Evolutionary conservation across 2,113 vertebrate species (phyloP), one percentile per base, ranked within the genome.

Genomic region (Brienomyrus brachyistius): DNA sequence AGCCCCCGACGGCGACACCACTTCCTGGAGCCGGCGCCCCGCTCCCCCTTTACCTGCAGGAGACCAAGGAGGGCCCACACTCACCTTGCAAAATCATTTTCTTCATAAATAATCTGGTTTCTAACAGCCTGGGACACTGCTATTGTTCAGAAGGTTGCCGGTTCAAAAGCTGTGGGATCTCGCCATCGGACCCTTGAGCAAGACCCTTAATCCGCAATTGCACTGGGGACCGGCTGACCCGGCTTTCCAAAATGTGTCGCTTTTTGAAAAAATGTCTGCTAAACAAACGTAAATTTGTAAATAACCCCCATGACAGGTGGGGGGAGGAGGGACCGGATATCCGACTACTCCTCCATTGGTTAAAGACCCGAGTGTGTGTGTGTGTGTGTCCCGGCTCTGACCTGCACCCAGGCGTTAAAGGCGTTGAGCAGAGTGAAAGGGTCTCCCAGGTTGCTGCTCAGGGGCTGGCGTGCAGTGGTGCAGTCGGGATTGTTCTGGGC

Each of bases 341-440:
- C n/a, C 31, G n/a, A 70, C 62, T 31, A 4, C 27, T 47, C 40
- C 43, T 21, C 82, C 47, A 48, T 13, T 45, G 8, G 19, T 23
- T 54, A 86, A 23, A 54, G 83, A 31, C 62, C 62, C 9, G n/a
- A 11, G 48, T 52, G 45, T 77, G 5, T 10, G 48, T 52, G 45
- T 77, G 5, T 10, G 45, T 4, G 10, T 47, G 15, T 17, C 4
- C 85, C 2, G 0, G 9, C 0, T 31, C 95, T 93, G 90, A 98
- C 98, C 97, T 98, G 97, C 91, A 99, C 94, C 98, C 98, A 99
- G 87, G 96, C 91, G 0, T 98, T 98, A 93, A 99, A 99, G 91
- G 97, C 89, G 5, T 97, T 98, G 91, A 99, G 97, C 88, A 99
- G 94, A 0, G 96, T 98, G 88, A 99, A 97, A 56, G 98, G 97